Evolutionary conservation across 2,113 vertebrate species (phyloP).

Genomic region (Choloepus hoffmanni): DNA sequence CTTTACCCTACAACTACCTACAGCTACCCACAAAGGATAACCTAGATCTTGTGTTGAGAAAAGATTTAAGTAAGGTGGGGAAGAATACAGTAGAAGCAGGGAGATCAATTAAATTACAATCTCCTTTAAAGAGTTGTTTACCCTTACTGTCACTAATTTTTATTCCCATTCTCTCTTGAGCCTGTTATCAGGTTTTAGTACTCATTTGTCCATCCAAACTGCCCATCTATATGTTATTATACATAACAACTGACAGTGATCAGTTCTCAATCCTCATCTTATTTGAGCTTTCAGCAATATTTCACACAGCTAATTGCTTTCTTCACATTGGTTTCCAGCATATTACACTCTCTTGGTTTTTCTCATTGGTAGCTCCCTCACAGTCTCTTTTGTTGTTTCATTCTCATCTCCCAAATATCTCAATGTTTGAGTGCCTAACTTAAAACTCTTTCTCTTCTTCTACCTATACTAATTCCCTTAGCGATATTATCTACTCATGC

Average conservation of each 20-base stretch:
- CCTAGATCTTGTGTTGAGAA: not conserved
- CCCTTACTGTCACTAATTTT: not conserved
- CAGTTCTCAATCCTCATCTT: not conserved
- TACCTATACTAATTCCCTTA: not conserved
- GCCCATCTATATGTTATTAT: not conserved
- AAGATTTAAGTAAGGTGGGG: not conserved
- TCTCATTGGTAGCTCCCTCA: not conserved
- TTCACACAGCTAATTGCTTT: not conserved
- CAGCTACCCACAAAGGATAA: not conserved
- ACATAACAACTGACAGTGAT: not conserved
- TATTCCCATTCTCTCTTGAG: not conserved
- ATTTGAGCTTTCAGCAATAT: not conserved
- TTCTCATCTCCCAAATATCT: not conserved
- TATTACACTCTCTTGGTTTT: not conserved
- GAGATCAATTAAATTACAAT: not conserved
- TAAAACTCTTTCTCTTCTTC: not conserved
- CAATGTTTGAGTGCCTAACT: not conserved
- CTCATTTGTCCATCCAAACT: not conserved
- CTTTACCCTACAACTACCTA: not conserved
- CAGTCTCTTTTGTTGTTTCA: not conserved
- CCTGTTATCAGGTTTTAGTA: not conserved
- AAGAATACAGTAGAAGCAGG: not conserved
- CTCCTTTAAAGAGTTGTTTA: not conserved
- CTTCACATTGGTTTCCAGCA: not conserved
- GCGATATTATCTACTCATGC: too few relatives aligned